Evolutionary conservation across 2,888 invertebrate genomes (phyloP).

Genomic region (Megastigmus dorsalis): DNA sequence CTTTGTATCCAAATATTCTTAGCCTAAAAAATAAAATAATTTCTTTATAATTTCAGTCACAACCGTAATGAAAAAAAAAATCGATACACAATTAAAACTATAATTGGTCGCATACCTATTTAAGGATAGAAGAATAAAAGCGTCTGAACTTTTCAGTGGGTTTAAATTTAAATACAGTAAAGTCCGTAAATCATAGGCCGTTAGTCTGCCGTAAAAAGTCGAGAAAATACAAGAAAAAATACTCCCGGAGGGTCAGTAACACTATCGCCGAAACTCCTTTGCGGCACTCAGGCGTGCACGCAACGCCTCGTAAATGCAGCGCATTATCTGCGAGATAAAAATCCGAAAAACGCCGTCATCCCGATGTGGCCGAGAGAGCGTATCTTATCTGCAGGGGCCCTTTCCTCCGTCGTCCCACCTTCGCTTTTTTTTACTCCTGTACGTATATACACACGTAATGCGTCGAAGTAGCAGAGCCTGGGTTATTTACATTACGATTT

Average conservation of each 20-base stretch:
- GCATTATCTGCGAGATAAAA: slow-evolving; percentile 51
- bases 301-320: slow-evolving; percentile 33
- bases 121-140: no score
- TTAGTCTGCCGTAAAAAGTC: slow-evolving; percentile 1
- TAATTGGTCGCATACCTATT: no score
- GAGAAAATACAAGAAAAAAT: slow-evolving; percentile 29
- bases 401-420: no score
- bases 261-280: slow-evolving; percentile 18
- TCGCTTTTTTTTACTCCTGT: background rate
- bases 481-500: no score
- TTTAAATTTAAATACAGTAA: no score
- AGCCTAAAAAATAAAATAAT: no score
- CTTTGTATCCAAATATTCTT: no score
- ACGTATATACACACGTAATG: background rate
- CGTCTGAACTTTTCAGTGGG: no score
- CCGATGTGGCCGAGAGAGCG: background rate
- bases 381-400: slow-evolving; percentile 38
- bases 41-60: no score
- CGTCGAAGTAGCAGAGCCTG: no score
- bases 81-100: no score
- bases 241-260: slow-evolving; percentile 23
- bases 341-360: slow-evolving; percentile 35
- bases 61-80: no score
- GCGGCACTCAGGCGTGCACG: background rate
- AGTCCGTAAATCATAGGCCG: background rate